A percentile compares a stretch with the other conserved stretches of the same genome.
Conservation (phyloP, 2,888 invertebrate genomes). For the Tenthredo amoena region DNA sequence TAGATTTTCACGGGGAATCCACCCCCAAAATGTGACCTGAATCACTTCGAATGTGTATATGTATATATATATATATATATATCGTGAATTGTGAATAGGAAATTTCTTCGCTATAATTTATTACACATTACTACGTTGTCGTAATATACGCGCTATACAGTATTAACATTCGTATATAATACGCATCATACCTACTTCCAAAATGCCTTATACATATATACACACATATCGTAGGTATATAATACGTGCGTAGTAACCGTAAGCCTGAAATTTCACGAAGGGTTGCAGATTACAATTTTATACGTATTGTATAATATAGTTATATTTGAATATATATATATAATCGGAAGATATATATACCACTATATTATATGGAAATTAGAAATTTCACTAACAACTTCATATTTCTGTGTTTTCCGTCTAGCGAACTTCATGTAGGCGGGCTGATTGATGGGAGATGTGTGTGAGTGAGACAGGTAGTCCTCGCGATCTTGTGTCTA, state of each 20-base stretch:
- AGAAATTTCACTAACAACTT: slow-evolving; percentile 34
- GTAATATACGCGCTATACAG: too few relatives aligned
- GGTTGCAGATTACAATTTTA: not conserved
- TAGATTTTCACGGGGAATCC: too few relatives aligned
- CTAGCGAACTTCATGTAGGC: slow-evolving; percentile 77
- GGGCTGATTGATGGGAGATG: slow-evolving; percentile 77
- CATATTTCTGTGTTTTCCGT: slow-evolving; percentile 73
- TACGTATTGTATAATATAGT: not conserved
- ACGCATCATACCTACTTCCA: too few relatives aligned
- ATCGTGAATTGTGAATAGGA: too few relatives aligned
- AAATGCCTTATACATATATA: too few relatives aligned
- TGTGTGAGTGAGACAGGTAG: slow-evolving; percentile 78
- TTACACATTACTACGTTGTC: too few relatives aligned
- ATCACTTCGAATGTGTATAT: too few relatives aligned
- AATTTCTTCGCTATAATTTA: too few relatives aligned
- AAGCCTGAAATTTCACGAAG: not conserved
- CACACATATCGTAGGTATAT: too few relatives aligned
- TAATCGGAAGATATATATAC: not conserved
- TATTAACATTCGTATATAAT: too few relatives aligned
- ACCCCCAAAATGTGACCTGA: too few relatives aligned
- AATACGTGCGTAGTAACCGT: not conserved
- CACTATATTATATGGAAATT: not conserved
- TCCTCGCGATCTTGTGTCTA: slow-evolving; percentile 60
- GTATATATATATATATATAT: too few relatives aligned
- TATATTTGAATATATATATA: not conserved